These are phyloP conservation scores for Trichogramma dendrolimi DNA, from an alignment of 2,888 invertebrate genomes.

Conservation along the genomic window DNA sequence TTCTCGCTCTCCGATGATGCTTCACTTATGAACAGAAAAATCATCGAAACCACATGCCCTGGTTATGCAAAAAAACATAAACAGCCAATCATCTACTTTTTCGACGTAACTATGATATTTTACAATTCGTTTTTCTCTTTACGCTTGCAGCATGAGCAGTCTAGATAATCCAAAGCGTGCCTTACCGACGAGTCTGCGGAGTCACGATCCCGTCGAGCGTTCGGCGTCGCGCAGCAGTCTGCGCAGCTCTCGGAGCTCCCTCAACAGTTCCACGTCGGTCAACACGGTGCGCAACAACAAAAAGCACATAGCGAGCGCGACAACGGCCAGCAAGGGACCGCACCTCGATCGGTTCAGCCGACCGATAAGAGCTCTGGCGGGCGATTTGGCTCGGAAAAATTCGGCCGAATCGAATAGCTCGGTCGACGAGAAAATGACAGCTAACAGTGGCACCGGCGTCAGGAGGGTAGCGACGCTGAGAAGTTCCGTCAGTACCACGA, in stretches of 20 bases:
- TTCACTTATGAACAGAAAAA: no score
- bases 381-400: conserved; percentile 45
- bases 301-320: conserved; percentile 41
- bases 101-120: background rate
- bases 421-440: conserved; percentile 21
- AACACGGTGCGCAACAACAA: conserved; percentile 67
- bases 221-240: conserved; percentile 76
- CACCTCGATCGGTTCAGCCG: conserved; percentile 56
- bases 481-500: conserved; percentile 35
- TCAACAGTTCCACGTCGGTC: conserved; percentile 75
- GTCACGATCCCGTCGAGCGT: conserved; percentile 62
- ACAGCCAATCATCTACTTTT: background rate
- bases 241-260: conserved; percentile 76
- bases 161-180: conserved; percentile 19
- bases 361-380: conserved; percentile 53
- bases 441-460: no score
- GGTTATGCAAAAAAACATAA: background rate
- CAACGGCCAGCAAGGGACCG: conserved; percentile 54
- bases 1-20: no score
- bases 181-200: conserved; percentile 34
- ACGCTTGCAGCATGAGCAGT: conserved; percentile 12
- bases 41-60: no score
- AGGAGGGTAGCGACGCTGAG: conserved; percentile 31
- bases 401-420: conserved; percentile 26
- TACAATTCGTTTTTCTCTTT: background rate